phyloP scores from a whole-genome alignment of 2,888 invertebrate species.

The Eretmocerus hayati region DNA sequence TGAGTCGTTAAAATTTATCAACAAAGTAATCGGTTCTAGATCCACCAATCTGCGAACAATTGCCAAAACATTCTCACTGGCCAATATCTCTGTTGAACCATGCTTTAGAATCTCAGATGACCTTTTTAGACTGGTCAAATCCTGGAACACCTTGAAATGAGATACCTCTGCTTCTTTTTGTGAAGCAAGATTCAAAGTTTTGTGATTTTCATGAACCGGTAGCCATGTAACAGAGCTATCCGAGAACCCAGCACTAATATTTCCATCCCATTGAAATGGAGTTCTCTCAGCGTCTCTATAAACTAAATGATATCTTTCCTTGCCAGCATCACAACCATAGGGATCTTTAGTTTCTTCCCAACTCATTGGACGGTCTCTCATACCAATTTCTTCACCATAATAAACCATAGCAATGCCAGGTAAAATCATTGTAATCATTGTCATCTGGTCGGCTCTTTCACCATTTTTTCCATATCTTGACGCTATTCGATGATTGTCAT shows the following conservation, averaged over 20 bases:
- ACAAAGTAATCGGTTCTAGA: conserved; percentile 17
- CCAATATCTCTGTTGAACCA: conserved; percentile 41
- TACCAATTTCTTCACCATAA: conserved; percentile 79
- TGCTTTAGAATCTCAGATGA: conserved; percentile 46
- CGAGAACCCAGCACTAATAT: conserved; percentile 57
- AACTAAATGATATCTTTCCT: conserved; percentile 51
- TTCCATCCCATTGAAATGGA: conserved; percentile 59
- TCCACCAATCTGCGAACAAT: conserved; percentile 22
- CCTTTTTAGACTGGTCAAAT: conserved; percentile 49
- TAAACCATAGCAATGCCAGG: conserved; percentile 62
- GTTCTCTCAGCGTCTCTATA: conserved; percentile 62
- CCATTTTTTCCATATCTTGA: conserved; percentile 50
- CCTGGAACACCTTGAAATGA: conserved; percentile 43
- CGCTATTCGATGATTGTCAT: conserved; percentile 45
- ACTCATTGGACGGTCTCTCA: conserved; percentile 62
- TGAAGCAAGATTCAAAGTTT: conserved; percentile 52
- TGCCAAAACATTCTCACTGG: conserved; percentile 24
- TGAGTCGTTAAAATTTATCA: conserved; percentile 25
- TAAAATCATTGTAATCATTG: conserved; percentile 56
- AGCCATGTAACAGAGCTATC: conserved; percentile 56
- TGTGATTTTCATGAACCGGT: conserved; percentile 58
- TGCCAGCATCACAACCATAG: conserved; percentile 61
- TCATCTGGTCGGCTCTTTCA: conserved; percentile 50
- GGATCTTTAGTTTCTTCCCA: conserved; percentile 61
- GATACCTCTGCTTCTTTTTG: conserved; percentile 51